Percentiles rank a stretch among this genome's conserved stretches.
Evolutionary conservation across 2,797 vertebrate genomes (phyloP).

Genomic region (Oryzias sinensis): DNA sequence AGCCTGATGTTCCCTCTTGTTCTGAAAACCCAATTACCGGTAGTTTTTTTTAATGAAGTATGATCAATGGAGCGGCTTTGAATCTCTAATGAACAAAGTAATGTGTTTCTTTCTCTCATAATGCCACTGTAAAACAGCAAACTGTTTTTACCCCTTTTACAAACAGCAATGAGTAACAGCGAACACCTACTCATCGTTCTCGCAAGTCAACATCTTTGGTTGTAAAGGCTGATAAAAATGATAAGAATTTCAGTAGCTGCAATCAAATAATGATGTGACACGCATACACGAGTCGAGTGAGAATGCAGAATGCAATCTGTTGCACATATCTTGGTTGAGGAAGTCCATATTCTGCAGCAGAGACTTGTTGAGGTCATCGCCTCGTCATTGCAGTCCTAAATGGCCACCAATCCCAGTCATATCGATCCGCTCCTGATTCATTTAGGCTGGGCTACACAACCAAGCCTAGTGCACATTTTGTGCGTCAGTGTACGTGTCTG

Average conservation of each 20-base stretch:
- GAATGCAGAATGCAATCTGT: slow-evolving; percentile 28
- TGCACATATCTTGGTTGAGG: slow-evolving; percentile 20
- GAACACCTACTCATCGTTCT: too few species aligned
- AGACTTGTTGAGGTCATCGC: slow-evolving; percentile 54
- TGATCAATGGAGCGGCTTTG: neutral
- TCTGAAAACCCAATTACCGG: too few species aligned
- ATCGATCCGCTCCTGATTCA: slow-evolving; percentile 71
- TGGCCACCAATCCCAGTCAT: slow-evolving; percentile 73
- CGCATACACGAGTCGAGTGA: slow-evolving; percentile 5
- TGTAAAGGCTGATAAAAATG: neutral
- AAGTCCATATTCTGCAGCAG: slow-evolving; percentile 34
- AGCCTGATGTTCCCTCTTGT: too few species aligned
- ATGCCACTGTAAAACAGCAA: too few species aligned
- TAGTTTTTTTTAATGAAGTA: neutral
- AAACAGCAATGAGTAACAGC: too few species aligned
- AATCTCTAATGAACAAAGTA: neutral
- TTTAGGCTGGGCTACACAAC: slow-evolving; percentile 58
- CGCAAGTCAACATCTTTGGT: neutral
- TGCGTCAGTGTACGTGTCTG: slow-evolving; percentile 23
- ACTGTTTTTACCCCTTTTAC: too few species aligned
- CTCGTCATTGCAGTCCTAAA: slow-evolving; percentile 67
- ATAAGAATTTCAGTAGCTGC: slow-evolving; percentile 8
- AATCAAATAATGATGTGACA: slow-evolving; percentile 5
- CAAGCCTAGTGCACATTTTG: slow-evolving; percentile 27
- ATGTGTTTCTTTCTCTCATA: neutral